These are phyloP conservation scores for Lethrus apterus DNA, from an alignment of 1,140 invertebrate species.

Conservation along the genomic window DNA sequence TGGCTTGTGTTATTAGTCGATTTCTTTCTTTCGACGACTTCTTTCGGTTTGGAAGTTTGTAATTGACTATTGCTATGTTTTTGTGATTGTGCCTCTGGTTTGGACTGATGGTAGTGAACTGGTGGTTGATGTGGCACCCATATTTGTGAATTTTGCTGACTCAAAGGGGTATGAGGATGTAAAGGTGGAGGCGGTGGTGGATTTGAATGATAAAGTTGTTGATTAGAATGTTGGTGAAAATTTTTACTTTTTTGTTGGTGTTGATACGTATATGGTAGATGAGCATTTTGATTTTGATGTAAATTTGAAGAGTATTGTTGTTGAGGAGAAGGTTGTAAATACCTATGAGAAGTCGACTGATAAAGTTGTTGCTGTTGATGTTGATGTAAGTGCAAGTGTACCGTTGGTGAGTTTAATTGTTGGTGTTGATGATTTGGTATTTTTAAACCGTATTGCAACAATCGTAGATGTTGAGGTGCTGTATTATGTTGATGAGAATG, in stretches of 20 bases:
- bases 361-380: slow-evolving; percentile 22
- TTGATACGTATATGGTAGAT: slow-evolving; percentile 35
- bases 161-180: slow-evolving; percentile 15
- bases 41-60: slow-evolving; percentile 19
- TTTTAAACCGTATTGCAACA: slow-evolving; percentile 32
- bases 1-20: slow-evolving; percentile 50
- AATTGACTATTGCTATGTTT: slow-evolving; percentile 12
- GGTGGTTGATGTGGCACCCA: slow-evolving; percentile 33
- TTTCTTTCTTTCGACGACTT: slow-evolving; percentile 26
- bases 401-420: slow-evolving; percentile 23
- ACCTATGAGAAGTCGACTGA: slow-evolving; percentile 21
- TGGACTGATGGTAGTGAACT: slow-evolving; percentile 34
- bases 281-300: slow-evolving; percentile 33
- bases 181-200: slow-evolving; percentile 17
- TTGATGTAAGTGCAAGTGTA: slow-evolving; percentile 25
- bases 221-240: slow-evolving; percentile 25
- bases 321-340: slow-evolving; percentile 23
- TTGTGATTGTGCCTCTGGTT: slow-evolving; percentile 19
- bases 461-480: slow-evolving; percentile 31
- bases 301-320: slow-evolving; percentile 30
- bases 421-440: slow-evolving; percentile 30
- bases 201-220: slow-evolving; percentile 29
- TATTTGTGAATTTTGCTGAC: slow-evolving; percentile 28
- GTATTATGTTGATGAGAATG: slow-evolving; percentile 34
- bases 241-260: slow-evolving; percentile 19